Evolutionary conservation across 2,888 invertebrate genomes (phyloP).

Genomic region (Polylopha cassiicola): DNA sequence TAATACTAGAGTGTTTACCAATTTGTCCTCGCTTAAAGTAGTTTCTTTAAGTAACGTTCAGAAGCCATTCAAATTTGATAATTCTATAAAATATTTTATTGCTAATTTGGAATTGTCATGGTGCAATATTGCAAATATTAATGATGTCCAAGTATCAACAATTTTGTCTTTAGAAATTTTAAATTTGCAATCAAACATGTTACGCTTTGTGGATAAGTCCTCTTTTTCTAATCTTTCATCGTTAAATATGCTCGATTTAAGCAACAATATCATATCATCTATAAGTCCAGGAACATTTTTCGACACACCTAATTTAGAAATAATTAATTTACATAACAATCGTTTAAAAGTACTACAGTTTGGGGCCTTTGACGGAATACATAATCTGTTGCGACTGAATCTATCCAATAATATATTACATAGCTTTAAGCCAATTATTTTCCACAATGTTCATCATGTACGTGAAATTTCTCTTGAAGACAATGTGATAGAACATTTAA

Average conservation of each 20-base stretch:
- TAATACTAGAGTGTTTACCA: constrained; percentile 3
- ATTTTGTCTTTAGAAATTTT: background rate
- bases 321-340: constrained; percentile 6
- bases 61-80: constrained; percentile 9
- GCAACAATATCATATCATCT: constrained; percentile 6
- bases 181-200: constrained; percentile 2
- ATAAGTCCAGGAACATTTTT: constrained; percentile 5
- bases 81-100: background rate
- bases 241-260: constrained; percentile 5
- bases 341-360: constrained; percentile 1
- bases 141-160: background rate
- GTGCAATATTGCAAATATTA: constrained; percentile 1
- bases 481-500: constrained; percentile 8
- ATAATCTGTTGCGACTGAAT: constrained; percentile 4
- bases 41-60: background rate
- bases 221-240: constrained; percentile 8
- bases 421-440: background rate
- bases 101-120: constrained; percentile 6
- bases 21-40: background rate
- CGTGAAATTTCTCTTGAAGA: constrained; percentile 3
- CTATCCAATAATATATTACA: constrained; percentile 8
- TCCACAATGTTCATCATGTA: constrained; percentile 7
- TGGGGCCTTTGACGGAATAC: constrained; percentile 9
- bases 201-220: constrained; percentile 1
- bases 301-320: background rate